Percentiles rank a stretch among this genome's conserved stretches.
Evolutionary conservation across 2,797 vertebrate species (phyloP).

Genomic region (Agapornis canus): DNA sequence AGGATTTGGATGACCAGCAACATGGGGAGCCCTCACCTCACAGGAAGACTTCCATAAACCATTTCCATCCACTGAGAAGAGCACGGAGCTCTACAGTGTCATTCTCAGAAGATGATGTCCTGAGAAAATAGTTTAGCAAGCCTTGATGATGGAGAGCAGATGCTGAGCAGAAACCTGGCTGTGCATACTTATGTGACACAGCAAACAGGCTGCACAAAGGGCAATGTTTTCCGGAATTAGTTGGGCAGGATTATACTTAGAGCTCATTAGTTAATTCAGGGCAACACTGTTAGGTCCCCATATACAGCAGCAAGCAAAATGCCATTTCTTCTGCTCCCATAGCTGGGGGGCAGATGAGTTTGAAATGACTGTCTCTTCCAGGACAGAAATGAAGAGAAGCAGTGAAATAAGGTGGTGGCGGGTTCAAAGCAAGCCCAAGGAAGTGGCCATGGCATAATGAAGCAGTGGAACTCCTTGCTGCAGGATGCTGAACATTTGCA

Average conservation of each 20-base stretch:
- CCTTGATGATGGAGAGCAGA: not conserved
- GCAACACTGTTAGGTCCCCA: not conserved
- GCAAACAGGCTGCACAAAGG: not conserved
- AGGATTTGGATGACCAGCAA: not conserved
- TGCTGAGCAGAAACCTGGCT: not conserved
- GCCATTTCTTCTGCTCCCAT: not conserved
- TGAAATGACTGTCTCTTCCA: not conserved
- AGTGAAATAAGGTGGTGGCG: not conserved
- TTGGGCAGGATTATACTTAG: not conserved
- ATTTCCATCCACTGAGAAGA: not conserved
- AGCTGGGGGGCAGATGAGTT: not conserved
- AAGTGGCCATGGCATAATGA: slow-evolving; percentile 9
- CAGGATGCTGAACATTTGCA: slow-evolving; percentile 26
- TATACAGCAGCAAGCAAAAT: not conserved
- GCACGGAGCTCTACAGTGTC: accelerated
- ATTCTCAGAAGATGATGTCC: not conserved
- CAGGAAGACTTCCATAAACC: not conserved
- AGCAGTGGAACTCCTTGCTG: not conserved
- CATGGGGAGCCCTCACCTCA: not conserved
- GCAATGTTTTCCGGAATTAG: not conserved
- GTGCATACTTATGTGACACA: not conserved
- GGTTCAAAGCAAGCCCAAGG: slow-evolving; percentile 12
- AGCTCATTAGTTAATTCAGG: not conserved
- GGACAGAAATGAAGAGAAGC: not conserved
- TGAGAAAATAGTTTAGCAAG: not conserved